phyloP scores from a whole-genome alignment of 2,113 vertebrate genomes.

The Salvator merianae region DNA sequence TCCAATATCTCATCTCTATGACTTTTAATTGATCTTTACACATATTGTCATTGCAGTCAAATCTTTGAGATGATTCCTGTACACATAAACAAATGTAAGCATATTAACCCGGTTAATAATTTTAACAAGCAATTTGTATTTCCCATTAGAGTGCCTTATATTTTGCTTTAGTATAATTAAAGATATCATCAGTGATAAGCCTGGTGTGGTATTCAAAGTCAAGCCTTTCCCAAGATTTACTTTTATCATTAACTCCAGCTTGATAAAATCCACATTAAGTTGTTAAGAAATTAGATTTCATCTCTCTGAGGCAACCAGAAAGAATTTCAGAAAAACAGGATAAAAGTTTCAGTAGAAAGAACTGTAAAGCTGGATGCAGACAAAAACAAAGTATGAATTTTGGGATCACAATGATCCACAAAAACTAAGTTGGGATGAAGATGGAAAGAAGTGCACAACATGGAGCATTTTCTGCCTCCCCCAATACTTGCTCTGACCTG shows the following conservation, averaged over 20 bases:
- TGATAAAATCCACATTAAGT: conserved; percentile 61
- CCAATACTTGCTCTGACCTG: no score
- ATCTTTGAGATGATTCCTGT: conserved; percentile 78
- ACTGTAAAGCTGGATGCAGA: no score
- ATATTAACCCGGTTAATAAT: conserved; percentile 84
- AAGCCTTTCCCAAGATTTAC: conserved; percentile 70
- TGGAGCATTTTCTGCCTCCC: no score
- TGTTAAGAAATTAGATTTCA: conserved; percentile 68
- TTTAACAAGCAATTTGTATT: conserved; percentile 83
- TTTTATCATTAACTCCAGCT: conserved; percentile 73
- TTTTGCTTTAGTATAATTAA: conserved; percentile 80
- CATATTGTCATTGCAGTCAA: conserved; percentile 81
- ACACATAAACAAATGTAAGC: conserved; percentile 83
- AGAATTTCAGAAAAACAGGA: conserved; percentile 29
- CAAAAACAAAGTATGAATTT: no score
- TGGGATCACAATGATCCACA: no score
- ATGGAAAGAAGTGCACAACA: no score
- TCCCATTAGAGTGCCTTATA: conserved; percentile 78
- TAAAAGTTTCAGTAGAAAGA: no score
- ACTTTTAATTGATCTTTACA: conserved; percentile 87
- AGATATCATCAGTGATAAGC: conserved; percentile 77
- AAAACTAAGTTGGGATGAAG: no score
- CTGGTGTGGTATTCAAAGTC: conserved; percentile 76
- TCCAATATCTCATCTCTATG: conserved; percentile 84
- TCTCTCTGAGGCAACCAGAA: conserved; percentile 42